phyloP scores from a whole-genome alignment of 2,113 vertebrate species.

The Lamprologus lemairii region DNA sequence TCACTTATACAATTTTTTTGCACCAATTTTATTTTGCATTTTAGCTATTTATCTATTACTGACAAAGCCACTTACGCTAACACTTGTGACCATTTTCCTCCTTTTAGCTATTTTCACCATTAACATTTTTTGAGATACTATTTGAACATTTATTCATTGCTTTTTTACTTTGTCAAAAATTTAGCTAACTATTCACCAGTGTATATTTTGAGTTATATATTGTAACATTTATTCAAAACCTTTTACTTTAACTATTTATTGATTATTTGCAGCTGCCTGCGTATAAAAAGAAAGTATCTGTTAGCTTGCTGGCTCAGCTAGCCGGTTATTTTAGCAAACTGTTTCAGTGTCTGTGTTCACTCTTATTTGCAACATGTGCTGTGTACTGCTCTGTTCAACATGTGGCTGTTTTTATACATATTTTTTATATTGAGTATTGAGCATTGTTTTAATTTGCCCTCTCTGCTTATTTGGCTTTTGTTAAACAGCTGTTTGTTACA shows the following conservation, averaged over 20 bases:
- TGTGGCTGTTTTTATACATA: accelerated
- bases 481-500: conserved; percentile 24
- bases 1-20: neutral
- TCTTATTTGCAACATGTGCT: neutral
- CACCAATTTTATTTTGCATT: neutral
- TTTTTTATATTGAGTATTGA: neutral
- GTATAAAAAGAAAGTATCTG: neutral
- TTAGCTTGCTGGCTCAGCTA: neutral
- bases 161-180: neutral
- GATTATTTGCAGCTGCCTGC: neutral
- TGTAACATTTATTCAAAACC: neutral
- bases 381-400: neutral
- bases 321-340: no score
- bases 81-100: neutral
- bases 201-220: neutral
- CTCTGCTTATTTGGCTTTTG: conserved; percentile 11
- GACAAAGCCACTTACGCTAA: neutral
- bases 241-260: neutral
- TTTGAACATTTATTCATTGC: neutral
- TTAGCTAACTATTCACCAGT: neutral
- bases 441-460: conserved; percentile 11
- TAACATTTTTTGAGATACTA: neutral
- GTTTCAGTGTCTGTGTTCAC: neutral
- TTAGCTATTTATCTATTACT: neutral
- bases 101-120: neutral